Percentiles rank a stretch among this genome's conserved stretches.
Conservation (phyloP, 2,797 vertebrate genomes). For the Melanogrammus aeglefinus region DNA sequence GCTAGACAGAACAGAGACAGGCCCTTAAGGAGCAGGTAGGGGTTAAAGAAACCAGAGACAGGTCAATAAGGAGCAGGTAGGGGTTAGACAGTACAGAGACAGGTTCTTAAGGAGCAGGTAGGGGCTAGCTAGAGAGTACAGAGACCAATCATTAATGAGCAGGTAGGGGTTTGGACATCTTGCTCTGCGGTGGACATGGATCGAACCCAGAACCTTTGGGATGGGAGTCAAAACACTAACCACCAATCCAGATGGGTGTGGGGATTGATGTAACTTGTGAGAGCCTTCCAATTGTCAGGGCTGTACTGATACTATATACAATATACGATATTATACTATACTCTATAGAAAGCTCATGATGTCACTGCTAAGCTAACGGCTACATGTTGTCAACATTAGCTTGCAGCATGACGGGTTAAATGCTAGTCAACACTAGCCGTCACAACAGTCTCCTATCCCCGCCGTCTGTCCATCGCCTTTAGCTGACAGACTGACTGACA, state of each 20-base stretch:
- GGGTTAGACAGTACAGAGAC: neutral
- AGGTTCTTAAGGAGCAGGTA: neutral
- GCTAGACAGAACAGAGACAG: too few relatives aligned
- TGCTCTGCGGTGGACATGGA: neutral
- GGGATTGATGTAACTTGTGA: too few relatives aligned
- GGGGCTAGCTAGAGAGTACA: too few relatives aligned
- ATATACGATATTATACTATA: too few relatives aligned
- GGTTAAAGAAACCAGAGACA: too few relatives aligned
- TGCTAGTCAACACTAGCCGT: neutral
- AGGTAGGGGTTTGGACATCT: neutral
- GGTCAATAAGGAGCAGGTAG: too few relatives aligned
- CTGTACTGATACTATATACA: too few relatives aligned
- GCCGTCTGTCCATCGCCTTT: too few relatives aligned
- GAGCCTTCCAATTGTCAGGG: too few relatives aligned
- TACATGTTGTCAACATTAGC: slow-evolving; percentile 10
- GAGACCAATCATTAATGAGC: too few relatives aligned
- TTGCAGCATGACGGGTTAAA: slow-evolving; percentile 33
- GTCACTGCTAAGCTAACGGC: neutral
- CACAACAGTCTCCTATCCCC: neutral
- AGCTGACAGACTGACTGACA: neutral
- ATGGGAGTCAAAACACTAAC: neutral
- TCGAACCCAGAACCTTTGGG: neutral
- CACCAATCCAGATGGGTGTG: neutral
- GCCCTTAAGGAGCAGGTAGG: too few relatives aligned
- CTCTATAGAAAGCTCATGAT: neutral